Evolutionary conservation across 2,888 invertebrate species (phyloP).

Genomic region (Drosophila paramelanica): DNA sequence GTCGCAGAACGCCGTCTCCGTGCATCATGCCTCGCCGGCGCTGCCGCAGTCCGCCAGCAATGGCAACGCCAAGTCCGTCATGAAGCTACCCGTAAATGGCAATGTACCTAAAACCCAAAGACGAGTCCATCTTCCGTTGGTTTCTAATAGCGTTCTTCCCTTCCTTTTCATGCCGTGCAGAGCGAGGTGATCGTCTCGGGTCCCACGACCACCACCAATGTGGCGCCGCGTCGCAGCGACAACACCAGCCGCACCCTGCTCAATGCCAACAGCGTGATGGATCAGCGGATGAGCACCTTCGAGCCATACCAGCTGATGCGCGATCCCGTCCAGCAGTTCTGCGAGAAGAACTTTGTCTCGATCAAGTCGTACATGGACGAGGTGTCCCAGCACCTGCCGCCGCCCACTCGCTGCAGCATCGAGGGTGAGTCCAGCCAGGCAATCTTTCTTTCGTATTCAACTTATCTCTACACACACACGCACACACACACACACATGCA

Average conservation of each 20-base stretch:
- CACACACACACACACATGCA: slow-evolving; percentile 18
- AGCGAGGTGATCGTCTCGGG: slow-evolving; percentile 87
- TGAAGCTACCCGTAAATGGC: slow-evolving; percentile 84
- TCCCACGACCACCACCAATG: slow-evolving; percentile 88
- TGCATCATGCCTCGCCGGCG: slow-evolving; percentile 85
- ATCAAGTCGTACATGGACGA: slow-evolving; percentile 96
- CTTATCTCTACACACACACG: slow-evolving; percentile 19
- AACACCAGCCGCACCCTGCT: slow-evolving; percentile 92
- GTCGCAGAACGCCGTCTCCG: slow-evolving; percentile 83
- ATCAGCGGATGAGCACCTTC: slow-evolving; percentile 90
- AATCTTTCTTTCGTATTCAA: not conserved
- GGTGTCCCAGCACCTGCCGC: slow-evolving; percentile 92
- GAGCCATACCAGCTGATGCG: slow-evolving; percentile 94
- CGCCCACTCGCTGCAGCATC: slow-evolving; percentile 96
- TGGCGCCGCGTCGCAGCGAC: slow-evolving; percentile 88
- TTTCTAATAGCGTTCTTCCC: not conserved
- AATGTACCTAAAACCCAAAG: slow-evolving; percentile 62
- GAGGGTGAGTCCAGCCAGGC: slow-evolving; percentile 88
- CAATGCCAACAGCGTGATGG: slow-evolving; percentile 86
- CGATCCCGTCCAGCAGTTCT: slow-evolving; percentile 97
- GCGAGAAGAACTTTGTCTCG: slow-evolving; percentile 96
- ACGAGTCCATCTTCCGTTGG: not conserved
- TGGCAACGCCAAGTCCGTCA: slow-evolving; percentile 84
- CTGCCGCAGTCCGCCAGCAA: slow-evolving; percentile 80
- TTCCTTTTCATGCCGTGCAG: slow-evolving; percentile 18